Evolutionary conservation across 2,113 vertebrate genomes (phyloP).

Genomic region (Ailurus styani): DNA sequence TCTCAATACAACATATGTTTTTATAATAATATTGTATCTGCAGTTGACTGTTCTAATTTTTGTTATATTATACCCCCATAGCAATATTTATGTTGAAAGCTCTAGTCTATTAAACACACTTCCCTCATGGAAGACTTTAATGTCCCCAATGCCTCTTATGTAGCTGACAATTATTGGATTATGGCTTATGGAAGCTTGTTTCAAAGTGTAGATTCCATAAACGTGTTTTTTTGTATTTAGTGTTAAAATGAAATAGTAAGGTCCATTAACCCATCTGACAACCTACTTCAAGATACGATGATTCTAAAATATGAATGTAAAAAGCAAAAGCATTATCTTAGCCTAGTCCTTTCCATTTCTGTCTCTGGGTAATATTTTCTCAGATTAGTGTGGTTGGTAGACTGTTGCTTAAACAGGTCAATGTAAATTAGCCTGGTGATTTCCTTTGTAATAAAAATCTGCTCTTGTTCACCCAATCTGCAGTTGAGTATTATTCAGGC

Average conservation of each 20-base stretch:
- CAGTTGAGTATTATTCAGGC: background rate
- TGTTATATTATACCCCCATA: background rate
- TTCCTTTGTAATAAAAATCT: slow-evolving; percentile 53
- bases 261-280: background rate
- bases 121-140: background rate
- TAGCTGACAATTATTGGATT: slow-evolving; percentile 23
- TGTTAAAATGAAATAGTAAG: slow-evolving; percentile 35
- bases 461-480: slow-evolving; percentile 7
- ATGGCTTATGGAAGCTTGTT: background rate
- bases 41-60: slow-evolving; percentile 34
- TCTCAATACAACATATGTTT: background rate
- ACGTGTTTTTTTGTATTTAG: background rate
- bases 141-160: background rate
- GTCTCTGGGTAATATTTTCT: background rate
- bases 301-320: slow-evolving; percentile 28
- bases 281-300: background rate
- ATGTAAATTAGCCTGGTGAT: slow-evolving; percentile 54
- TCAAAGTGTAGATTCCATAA: background rate
- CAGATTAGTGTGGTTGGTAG: background rate
- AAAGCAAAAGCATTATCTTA: background rate
- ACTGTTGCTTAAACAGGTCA: slow-evolving; percentile 47
- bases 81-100: slow-evolving; percentile 26
- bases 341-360: background rate
- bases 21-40: background rate
- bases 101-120: background rate